Percentiles rank a stretch among this genome's conserved stretches.
phyloP scores from a whole-genome alignment of 1,140 invertebrate genomes.

The Bombus cullumanus region DNA sequence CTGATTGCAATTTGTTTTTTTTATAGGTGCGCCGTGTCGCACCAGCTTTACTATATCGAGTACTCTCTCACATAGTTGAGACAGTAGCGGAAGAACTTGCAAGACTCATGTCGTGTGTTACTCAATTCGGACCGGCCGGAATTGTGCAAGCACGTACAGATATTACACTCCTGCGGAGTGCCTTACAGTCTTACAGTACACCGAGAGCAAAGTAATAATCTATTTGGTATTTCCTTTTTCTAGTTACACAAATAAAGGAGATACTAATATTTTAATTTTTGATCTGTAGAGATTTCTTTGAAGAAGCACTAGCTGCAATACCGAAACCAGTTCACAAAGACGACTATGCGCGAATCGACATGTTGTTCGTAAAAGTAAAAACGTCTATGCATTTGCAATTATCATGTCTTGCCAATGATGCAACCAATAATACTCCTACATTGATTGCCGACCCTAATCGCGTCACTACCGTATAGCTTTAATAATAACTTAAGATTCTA shows the following conservation, averaged over 20 bases:
- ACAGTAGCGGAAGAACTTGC: conserved; percentile 95
- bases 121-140: conserved; percentile 87
- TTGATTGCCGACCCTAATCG: conserved; percentile 64
- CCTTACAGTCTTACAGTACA: conserved; percentile 83
- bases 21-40: conserved; percentile 90
- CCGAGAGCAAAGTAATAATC: conserved; percentile 83
- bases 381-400: conserved; percentile 79
- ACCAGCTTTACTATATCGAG: conserved; percentile 88
- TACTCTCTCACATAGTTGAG: conserved; percentile 94
- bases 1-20: conserved; percentile 14
- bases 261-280: conserved; percentile 29
- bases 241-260: conserved; percentile 53
- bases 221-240: not conserved
- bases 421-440: conserved; percentile 53
- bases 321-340: conserved; percentile 81
- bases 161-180: conserved; percentile 84
- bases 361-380: conserved; percentile 76
- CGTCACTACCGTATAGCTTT: conserved; percentile 69
- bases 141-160: conserved; percentile 88
- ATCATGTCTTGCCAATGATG: conserved; percentile 72
- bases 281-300: conserved; percentile 82
- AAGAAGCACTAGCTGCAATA: conserved; percentile 85
- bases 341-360: conserved; percentile 77
- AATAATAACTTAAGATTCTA: not conserved
- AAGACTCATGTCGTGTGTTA: conserved; percentile 91